Conservation (phyloP, 2,797 vertebrate species). For the Peromyscus attwateri region DNA sequence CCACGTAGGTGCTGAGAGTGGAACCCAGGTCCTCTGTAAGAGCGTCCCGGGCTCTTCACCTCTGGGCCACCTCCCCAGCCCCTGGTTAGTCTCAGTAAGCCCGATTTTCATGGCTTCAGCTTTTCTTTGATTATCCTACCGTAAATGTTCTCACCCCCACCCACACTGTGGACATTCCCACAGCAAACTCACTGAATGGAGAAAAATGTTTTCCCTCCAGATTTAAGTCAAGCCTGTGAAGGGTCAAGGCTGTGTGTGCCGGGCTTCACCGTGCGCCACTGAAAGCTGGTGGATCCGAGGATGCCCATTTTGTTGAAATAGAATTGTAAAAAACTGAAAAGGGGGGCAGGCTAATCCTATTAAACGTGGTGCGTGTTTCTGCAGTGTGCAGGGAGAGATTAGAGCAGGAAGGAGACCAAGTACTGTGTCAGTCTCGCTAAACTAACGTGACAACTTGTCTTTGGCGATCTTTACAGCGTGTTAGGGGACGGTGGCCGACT, state of each 20-base stretch:
- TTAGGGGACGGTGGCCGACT: conserved; percentile 91
- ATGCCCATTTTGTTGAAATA: conserved; percentile 82
- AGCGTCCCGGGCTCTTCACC: not conserved
- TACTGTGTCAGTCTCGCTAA: conserved; percentile 91
- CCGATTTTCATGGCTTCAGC: not conserved
- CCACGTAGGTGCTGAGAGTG: not conserved
- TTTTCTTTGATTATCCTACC: not conserved
- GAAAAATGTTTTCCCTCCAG: conserved; percentile 11
- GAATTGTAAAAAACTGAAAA: conserved; percentile 84
- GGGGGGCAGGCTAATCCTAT: conserved; percentile 89
- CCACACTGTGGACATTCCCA: not conserved
- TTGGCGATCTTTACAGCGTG: conserved; percentile 91
- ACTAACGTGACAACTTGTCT: conserved; percentile 93
- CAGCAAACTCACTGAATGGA: not conserved
- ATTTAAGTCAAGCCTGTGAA: conserved; percentile 60
- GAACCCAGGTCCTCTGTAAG: not conserved
- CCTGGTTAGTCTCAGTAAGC: not conserved
- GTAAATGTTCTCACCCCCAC: not conserved
- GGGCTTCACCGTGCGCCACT: conserved; percentile 65
- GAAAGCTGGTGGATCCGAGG: conserved; percentile 79
- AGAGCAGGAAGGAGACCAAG: conserved; percentile 91
- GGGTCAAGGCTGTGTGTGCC: conserved; percentile 1
- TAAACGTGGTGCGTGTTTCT: conserved; percentile 90
- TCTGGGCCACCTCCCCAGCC: not conserved
- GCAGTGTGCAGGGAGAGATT: conserved; percentile 89